Evolutionary conservation across 2,113 vertebrate genomes (phyloP).

Genomic region (Cephalopholis sonnerati): DNA sequence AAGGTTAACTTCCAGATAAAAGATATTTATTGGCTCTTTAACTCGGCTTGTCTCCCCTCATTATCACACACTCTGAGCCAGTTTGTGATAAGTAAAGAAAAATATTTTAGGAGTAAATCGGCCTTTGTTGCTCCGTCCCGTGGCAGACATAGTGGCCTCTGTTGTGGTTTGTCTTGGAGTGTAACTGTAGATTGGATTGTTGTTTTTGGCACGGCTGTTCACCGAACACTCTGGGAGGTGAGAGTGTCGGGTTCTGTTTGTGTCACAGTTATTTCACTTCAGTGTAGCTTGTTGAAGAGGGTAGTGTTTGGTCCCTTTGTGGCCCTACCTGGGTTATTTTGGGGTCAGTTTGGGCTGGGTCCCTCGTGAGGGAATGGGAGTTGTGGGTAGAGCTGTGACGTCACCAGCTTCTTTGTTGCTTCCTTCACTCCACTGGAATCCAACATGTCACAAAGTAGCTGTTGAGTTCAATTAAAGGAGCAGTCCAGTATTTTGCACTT

Average conservation of each 20-base stretch:
- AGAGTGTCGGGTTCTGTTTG: not conserved
- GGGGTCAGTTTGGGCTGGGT: not conserved
- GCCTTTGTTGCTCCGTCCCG: not conserved
- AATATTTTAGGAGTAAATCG: not conserved
- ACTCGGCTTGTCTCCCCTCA: not conserved
- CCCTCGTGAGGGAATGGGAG: too few relatives aligned
- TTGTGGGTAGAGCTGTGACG: not conserved
- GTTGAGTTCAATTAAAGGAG: too few relatives aligned
- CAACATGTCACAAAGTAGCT: not conserved
- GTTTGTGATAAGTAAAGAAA: not conserved
- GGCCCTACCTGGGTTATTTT: not conserved
- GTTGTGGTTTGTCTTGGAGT: constrained; percentile 5
- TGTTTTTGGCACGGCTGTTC: constrained; percentile 10
- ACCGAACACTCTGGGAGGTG: not conserved
- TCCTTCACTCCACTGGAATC: not conserved
- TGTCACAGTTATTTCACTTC: not conserved
- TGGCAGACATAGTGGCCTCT: not conserved
- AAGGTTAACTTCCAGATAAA: constrained; percentile 1
- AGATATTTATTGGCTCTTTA: not conserved
- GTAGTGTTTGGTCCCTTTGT: not conserved
- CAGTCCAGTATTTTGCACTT: too few relatives aligned
- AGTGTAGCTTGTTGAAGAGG: not conserved
- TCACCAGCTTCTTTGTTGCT: not conserved
- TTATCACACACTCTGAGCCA: not conserved
- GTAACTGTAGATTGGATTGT: not conserved